Base-by-base conservation (phyloP, 1,140 invertebrate genomes). In the Oscheius sp. region DNA sequence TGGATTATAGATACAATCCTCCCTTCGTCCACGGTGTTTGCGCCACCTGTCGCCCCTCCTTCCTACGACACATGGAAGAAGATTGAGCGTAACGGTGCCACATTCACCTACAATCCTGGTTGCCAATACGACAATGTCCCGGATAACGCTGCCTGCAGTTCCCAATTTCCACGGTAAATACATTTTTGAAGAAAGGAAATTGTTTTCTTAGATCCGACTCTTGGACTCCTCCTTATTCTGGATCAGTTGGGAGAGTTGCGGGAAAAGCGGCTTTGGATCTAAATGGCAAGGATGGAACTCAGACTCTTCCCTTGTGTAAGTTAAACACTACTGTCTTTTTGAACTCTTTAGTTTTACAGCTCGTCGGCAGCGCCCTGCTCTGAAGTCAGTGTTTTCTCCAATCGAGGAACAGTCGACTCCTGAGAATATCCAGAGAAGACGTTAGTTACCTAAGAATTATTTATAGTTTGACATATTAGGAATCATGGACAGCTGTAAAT, bases 101-200 rank as follows among this genome's bases (percentile, higher is more conserved):
- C 49, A 4, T 13, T 55, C 49, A 55, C 49, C 49, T 55, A 55
- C 23, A 55, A 55, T 23, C 49, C 49, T 13, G 28, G 15, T 13
- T 55, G 49, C 28, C 28, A 15, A 15, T 75, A 75, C 42, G 74
- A 75, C 42, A 75, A 75, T 34, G 74, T 75, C 23, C 35, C 42
- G 4, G 66, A 61, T 10, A 68, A 66, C 15, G 45, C 67, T 36
- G 58, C 63, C 62, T 34, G 62, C 36, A 28, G 38, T 36, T 52
- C 23, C 67, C 0, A 58, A 32, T 42, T 38, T 29, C 46, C 26
- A 65, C 31, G 34, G 29, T n/a, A n/a, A n/a, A n/a, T n/a, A n/a
- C n/a, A n/a, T n/a, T n/a, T n/a, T n/a, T n/a, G n/a, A n/a, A n/a
- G n/a, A n/a, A n/a, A n/a, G n/a, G n/a, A n/a, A n/a, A n/a, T n/a